Percentiles rank a stretch among this genome's conserved stretches.
phyloP scores from a whole-genome alignment of 2,797 vertebrate genomes.

The Sebastiscus tertius region DNA sequence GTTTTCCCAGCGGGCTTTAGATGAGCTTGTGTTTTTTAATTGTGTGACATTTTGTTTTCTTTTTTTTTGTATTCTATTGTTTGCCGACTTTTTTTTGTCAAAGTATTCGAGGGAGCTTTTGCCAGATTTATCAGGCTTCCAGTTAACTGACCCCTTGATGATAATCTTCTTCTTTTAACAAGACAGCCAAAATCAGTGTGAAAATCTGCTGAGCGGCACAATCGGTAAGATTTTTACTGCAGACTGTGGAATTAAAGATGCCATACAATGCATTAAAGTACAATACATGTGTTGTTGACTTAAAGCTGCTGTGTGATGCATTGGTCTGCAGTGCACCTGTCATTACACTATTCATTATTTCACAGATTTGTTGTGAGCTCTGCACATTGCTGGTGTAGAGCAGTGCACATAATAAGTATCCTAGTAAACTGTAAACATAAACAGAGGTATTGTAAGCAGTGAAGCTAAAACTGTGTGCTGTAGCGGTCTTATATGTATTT shows the following conservation, averaged over 20 bases:
- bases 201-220: not conserved
- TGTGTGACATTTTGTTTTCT: not conserved
- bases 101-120: not conserved
- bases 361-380: not conserved
- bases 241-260: constrained; percentile 7
- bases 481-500: constrained; percentile 8
- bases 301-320: not conserved
- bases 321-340: not conserved
- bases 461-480: not conserved
- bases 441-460: not conserved
- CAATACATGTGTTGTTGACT: constrained; percentile 4
- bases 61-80: not conserved
- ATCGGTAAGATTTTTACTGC: not conserved
- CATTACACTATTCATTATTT: not conserved
- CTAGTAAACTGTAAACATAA: not conserved
- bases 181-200: not conserved
- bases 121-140: constrained; percentile 13
- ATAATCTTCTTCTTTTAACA: constrained; percentile 5
- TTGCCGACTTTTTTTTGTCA: not conserved
- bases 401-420: not conserved
- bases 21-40: constrained; percentile 1
- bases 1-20: not conserved
- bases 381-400: not conserved
- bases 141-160: not conserved
- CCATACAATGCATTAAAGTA: constrained; percentile 27